Percentiles rank a stretch among this genome's conserved stretches.
Evolutionary conservation across 1,140 invertebrate species (phyloP).

Genomic region (Heliconius congener): DNA sequence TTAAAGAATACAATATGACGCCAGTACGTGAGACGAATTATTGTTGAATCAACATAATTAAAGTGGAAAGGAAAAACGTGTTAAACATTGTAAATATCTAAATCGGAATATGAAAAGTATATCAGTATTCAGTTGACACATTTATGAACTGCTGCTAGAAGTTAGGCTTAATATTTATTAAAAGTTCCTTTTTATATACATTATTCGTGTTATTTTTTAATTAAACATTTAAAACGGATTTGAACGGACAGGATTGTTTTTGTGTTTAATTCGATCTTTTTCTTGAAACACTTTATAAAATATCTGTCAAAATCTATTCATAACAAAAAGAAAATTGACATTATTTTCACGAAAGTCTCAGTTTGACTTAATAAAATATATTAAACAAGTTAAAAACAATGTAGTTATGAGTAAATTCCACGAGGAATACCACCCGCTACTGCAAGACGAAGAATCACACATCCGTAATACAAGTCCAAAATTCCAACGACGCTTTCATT

Average conservation of each 20-base stretch:
- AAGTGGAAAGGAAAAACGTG: constrained; percentile 60
- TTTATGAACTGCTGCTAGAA: background rate
- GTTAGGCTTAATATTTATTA: background rate
- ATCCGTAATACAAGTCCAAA: constrained; percentile 40
- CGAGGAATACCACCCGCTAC: constrained; percentile 58
- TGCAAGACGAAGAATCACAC: constrained; percentile 59
- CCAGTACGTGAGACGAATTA: constrained; percentile 66
- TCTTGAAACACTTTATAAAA: background rate
- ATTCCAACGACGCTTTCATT: constrained; percentile 42
- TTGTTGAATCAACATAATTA: constrained; percentile 74
- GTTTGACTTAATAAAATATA: background rate
- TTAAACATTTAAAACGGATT: background rate
- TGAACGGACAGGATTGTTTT: no score
- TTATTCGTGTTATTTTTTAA: background rate
- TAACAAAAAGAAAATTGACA: constrained; percentile 1
- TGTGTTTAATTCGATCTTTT: background rate
- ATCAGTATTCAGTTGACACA: background rate
- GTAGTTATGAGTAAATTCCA: constrained; percentile 63
- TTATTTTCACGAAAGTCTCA: background rate
- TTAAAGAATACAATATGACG: constrained; percentile 7
- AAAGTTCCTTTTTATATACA: background rate
- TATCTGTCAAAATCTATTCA: background rate
- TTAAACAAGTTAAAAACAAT: background rate
- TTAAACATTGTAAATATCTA: constrained; percentile 12
- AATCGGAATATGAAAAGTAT: background rate